These are phyloP conservation scores for Spheniscus humboldti DNA, from an alignment of 2,797 vertebrate genomes.

Conservation along the genomic window DNA sequence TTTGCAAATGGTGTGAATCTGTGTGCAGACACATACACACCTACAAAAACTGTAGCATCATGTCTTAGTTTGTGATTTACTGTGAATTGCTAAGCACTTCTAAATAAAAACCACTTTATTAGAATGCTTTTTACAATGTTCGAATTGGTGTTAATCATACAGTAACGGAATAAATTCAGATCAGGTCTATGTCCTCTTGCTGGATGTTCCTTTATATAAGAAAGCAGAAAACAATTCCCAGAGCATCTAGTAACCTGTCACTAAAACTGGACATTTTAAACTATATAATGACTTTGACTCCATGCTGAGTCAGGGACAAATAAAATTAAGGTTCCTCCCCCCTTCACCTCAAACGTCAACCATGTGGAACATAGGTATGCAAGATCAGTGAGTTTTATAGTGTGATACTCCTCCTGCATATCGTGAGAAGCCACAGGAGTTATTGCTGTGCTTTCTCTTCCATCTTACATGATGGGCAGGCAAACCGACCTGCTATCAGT, in stretches of 20 bases:
- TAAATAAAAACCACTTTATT: background rate
- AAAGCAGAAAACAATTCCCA: background rate
- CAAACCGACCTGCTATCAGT: constrained; percentile 14
- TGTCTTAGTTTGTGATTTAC: background rate
- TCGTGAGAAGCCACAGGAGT: background rate
- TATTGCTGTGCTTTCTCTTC: constrained; percentile 16
- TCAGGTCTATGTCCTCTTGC: background rate
- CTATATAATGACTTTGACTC: constrained; percentile 39
- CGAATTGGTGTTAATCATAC: background rate
- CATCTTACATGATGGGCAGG: background rate
- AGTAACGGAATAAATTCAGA: background rate
- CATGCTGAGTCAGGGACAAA: constrained; percentile 49
- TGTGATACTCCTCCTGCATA: background rate
- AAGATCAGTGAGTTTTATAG: background rate
- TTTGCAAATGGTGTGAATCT: background rate
- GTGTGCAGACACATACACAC: background rate
- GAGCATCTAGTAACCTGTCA: background rate
- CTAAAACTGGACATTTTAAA: background rate
- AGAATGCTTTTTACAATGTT: background rate
- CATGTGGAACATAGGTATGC: background rate
- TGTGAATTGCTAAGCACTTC: background rate
- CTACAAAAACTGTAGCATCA: background rate
- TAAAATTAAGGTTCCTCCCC: constrained; percentile 40
- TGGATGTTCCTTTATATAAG: background rate
- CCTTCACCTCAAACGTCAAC: constrained; percentile 18